phyloP scores from a whole-genome alignment of 2,888 invertebrate species.

The Agrotis segetum region DNA sequence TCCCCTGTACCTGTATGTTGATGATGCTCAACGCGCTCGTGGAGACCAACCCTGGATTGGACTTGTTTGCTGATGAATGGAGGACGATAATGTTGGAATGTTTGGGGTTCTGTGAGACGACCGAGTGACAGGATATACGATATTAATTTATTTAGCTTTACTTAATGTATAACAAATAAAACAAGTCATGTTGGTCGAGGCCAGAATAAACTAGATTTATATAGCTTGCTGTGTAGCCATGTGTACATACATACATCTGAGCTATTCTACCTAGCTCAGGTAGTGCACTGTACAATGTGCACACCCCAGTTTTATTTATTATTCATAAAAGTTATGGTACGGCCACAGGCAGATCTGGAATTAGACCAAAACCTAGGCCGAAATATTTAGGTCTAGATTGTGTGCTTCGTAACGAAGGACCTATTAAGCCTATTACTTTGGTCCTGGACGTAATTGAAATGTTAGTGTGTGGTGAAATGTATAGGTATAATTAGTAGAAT shows the following conservation, averaged over 20 bases:
- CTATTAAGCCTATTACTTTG: slow-evolving; percentile 43
- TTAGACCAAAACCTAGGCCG: slow-evolving; percentile 47
- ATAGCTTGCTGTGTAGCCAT: too few species aligned
- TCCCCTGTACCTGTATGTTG: too few species aligned
- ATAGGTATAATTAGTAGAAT: background rate
- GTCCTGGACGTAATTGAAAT: slow-evolving; percentile 17
- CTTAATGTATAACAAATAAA: too few species aligned
- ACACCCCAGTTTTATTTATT: slow-evolving; percentile 39
- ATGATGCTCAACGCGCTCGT: too few species aligned
- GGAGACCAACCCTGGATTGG: too few species aligned
- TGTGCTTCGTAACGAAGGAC: slow-evolving; percentile 20
- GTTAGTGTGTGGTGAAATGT: slow-evolving; percentile 7
- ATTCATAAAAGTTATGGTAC: slow-evolving; percentile 52
- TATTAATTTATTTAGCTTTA: too few species aligned
- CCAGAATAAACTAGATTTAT: too few species aligned
- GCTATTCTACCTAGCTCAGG: background rate
- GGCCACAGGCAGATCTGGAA: slow-evolving; percentile 48
- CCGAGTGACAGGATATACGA: too few species aligned
- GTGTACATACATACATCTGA: background rate
- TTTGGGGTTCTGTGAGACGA: too few species aligned
- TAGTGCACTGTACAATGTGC: slow-evolving; percentile 39
- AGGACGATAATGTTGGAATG: too few species aligned
- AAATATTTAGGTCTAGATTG: slow-evolving; percentile 39
- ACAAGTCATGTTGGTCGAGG: too few species aligned
- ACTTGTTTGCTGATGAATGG: too few species aligned